Percentiles rank a stretch among this genome's conserved stretches.
Conservation (phyloP, 1,140 invertebrate genomes). For the Drosophila biarmipes region DNA sequence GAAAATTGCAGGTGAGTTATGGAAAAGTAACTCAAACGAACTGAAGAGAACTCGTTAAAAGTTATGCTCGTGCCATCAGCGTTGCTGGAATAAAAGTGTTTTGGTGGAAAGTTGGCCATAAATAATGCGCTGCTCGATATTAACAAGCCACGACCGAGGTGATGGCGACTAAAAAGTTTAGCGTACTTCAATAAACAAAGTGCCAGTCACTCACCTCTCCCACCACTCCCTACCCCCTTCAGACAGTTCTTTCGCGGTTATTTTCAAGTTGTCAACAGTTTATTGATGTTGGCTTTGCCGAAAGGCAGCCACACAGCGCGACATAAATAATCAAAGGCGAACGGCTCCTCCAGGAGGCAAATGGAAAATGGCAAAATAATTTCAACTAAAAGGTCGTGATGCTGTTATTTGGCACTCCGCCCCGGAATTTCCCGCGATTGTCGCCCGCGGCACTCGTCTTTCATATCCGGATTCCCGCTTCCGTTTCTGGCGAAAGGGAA, state of each 20-base stretch:
- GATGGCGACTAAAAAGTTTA: slow-evolving; percentile 63
- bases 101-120: slow-evolving; percentile 69
- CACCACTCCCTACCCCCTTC: not conserved
- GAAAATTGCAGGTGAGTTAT: slow-evolving; percentile 38
- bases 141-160: slow-evolving; percentile 57
- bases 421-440: slow-evolving; percentile 34
- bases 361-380: slow-evolving; percentile 53
- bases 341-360: slow-evolving; percentile 33
- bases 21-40: slow-evolving; percentile 19
- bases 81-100: slow-evolving; percentile 55
- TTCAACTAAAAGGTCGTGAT: slow-evolving; percentile 48
- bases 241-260: slow-evolving; percentile 24
- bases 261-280: slow-evolving; percentile 67
- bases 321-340: slow-evolving; percentile 62
- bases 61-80: slow-evolving; percentile 37
- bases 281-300: slow-evolving; percentile 69
- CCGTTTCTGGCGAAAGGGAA: slow-evolving; percentile 62
- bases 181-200: slow-evolving; percentile 73
- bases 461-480: slow-evolving; percentile 66
- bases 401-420: slow-evolving; percentile 18
- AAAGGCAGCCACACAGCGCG: slow-evolving; percentile 20
- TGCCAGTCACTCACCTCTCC: slow-evolving; percentile 30
- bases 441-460: slow-evolving; percentile 71
- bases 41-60: slow-evolving; percentile 72
- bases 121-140: slow-evolving; percentile 78